Evolutionary conservation across 2,888 invertebrate species (phyloP).

Genomic region (Polylopha cassiicola): DNA sequence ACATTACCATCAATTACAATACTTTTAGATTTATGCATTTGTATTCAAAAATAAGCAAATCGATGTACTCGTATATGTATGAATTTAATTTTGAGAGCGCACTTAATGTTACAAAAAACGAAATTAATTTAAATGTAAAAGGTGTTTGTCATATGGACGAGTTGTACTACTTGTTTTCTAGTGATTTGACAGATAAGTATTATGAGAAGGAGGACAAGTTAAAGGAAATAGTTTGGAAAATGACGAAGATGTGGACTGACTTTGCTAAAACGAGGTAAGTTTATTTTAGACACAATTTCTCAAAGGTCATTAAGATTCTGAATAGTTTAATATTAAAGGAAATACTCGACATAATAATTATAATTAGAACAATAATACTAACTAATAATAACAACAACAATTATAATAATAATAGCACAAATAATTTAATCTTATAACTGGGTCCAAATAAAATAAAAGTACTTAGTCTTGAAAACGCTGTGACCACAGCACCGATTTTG

Average conservation of each 20-base stretch:
- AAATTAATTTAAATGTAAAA: slow-evolving; percentile 23
- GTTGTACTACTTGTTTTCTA: slow-evolving; percentile 52
- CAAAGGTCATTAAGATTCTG: background rate
- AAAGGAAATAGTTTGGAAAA: slow-evolving; percentile 37
- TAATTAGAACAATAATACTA: too few species aligned
- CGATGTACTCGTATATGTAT: slow-evolving; percentile 34
- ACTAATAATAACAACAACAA: too few species aligned
- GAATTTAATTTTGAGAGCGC: slow-evolving; percentile 34
- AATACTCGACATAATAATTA: too few species aligned
- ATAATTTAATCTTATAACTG: too few species aligned
- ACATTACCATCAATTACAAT: slow-evolving; percentile 28
- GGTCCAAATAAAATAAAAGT: too few species aligned
- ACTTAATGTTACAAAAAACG: slow-evolving; percentile 32
- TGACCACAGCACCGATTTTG: too few species aligned
- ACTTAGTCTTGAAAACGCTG: too few species aligned
- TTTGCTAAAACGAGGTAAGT: slow-evolving; percentile 60
- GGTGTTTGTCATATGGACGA: slow-evolving; percentile 64
- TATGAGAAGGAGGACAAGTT: slow-evolving; percentile 37
- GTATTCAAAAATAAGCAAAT: slow-evolving; percentile 22
- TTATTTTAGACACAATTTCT: slow-evolving; percentile 11
- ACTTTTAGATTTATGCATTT: slow-evolving; percentile 31
- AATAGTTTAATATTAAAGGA: too few species aligned
- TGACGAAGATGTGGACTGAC: slow-evolving; percentile 59
- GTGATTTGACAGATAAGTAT: slow-evolving; percentile 36
- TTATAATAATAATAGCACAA: too few species aligned